A percentile compares a stretch with the other conserved stretches of the same genome.
phyloP scores from a whole-genome alignment of 2,888 invertebrate species.

The Trichacis sp. region DNA sequence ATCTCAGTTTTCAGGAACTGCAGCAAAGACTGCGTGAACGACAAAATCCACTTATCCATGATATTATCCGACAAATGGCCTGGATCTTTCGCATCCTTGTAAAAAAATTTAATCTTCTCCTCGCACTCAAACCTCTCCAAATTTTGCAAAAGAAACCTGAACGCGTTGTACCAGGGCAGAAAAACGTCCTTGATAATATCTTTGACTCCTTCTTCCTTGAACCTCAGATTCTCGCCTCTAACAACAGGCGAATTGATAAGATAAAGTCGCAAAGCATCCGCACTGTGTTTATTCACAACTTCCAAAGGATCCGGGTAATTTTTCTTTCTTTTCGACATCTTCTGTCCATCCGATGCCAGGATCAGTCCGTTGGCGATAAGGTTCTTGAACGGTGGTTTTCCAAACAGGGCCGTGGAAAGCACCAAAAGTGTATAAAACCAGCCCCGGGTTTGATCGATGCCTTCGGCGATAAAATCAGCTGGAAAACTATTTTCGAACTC shows the following conservation, averaged over 20 bases:
- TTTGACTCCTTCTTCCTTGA: conserved; percentile 96
- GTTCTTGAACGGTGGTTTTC: conserved; percentile 97
- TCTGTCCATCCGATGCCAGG: conserved; percentile 96
- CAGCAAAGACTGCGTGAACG: conserved; percentile 93
- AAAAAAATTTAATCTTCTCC: conserved; percentile 69
- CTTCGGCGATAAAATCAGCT: conserved; percentile 99
- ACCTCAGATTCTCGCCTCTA: conserved; percentile 93
- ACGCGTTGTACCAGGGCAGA: conserved; percentile 96
- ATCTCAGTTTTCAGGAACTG: conserved; percentile 92
- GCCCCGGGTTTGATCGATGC: conserved; percentile 97
- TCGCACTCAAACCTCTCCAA: conserved; percentile 84
- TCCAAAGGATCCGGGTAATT: conserved; percentile 98
- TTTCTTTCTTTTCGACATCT: conserved; percentile 99
- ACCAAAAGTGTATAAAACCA: conserved; percentile 99
- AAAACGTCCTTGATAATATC: conserved; percentile 98
- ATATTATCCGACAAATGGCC: conserved; percentile 73
- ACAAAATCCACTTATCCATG: conserved; percentile 98
- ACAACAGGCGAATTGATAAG: conserved; percentile 98
- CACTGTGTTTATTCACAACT: conserved; percentile 92
- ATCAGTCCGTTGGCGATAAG: conserved; percentile 96
- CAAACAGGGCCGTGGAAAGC: conserved; percentile 94
- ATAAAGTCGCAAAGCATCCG: conserved; percentile 95
- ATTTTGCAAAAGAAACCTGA: conserved; percentile 94
- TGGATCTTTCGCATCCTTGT: conserved; percentile 58
- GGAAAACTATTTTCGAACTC: conserved; percentile 93